phyloP scores from a whole-genome alignment of 2,888 invertebrate genomes.

The Cerastis rubricosa region DNA sequence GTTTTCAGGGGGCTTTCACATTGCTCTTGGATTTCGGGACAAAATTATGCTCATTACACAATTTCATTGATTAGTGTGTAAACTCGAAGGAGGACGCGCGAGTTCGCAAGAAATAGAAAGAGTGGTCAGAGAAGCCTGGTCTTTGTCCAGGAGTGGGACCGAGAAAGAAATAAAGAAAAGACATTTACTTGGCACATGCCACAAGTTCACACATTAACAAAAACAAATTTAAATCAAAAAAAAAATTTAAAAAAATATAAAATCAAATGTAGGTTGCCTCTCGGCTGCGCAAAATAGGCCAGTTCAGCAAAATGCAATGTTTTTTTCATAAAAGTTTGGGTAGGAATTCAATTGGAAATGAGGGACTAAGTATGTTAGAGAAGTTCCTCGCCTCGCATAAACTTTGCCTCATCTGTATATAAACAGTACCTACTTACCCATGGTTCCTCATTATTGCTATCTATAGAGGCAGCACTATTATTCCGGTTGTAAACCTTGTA shows the following conservation, averaged over 20 bases:
- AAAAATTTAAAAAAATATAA: too few relatives aligned
- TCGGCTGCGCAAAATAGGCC: too few relatives aligned
- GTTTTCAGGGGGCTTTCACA: neutral
- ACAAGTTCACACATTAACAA: too few relatives aligned
- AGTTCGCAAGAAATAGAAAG: too few relatives aligned
- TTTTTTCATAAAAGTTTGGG: neutral
- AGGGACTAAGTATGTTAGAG: neutral
- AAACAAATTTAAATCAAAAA: too few relatives aligned
- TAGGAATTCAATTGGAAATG: neutral
- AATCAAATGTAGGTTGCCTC: too few relatives aligned
- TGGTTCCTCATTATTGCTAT: neutral
- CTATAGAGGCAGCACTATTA: neutral
- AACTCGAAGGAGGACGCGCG: too few relatives aligned
- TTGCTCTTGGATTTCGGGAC: neutral
- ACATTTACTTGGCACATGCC: too few relatives aligned
- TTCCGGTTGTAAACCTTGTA: neutral
- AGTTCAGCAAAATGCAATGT: too few relatives aligned
- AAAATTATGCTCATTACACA: neutral
- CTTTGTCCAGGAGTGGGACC: too few relatives aligned
- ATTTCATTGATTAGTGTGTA: neutral
- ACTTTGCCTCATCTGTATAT: neutral
- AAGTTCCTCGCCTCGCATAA: neutral
- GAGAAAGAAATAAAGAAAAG: too few relatives aligned
- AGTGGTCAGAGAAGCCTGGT: too few relatives aligned
- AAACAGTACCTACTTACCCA: neutral